Evolutionary conservation across 1,140 invertebrate genomes (phyloP).

Genomic region (Mesaphorura yosii): DNA sequence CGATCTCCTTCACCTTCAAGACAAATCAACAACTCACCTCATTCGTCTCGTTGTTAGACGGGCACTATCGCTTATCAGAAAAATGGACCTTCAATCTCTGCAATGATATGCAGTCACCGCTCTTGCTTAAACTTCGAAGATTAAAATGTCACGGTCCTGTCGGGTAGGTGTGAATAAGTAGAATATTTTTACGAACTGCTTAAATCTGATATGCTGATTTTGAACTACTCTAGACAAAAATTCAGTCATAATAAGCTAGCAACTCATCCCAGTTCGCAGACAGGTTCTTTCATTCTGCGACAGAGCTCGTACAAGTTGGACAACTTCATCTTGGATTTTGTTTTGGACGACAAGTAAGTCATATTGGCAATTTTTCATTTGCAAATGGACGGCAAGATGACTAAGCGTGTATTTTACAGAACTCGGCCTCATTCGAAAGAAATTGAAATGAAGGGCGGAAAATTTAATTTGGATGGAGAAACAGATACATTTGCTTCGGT

Average conservation of each 20-base stretch:
- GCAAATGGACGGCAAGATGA: no score
- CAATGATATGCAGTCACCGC: slow-evolving; percentile 61
- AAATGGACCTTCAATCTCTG: slow-evolving; percentile 87
- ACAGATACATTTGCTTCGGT: slow-evolving; percentile 47
- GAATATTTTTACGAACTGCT: no score
- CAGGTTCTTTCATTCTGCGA: slow-evolving; percentile 65
- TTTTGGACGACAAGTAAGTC: slow-evolving; percentile 51
- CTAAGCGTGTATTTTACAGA: no score
- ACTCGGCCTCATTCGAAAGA: slow-evolving; percentile 14
- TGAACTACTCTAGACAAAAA: slow-evolving; percentile 56
- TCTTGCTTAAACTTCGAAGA: slow-evolving; percentile 53
- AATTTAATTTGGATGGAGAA: slow-evolving; percentile 11
- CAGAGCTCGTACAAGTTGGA: slow-evolving; percentile 67
- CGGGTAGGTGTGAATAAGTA: slow-evolving; percentile 43
- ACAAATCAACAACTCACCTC: slow-evolving; percentile 50
- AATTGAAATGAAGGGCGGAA: slow-evolving; percentile 8
- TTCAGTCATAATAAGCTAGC: slow-evolving; percentile 72
- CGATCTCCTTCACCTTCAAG: slow-evolving; percentile 58
- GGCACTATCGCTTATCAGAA: slow-evolving; percentile 72
- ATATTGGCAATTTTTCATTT: no score
- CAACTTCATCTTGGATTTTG: slow-evolving; percentile 66
- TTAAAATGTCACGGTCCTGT: slow-evolving; percentile 79
- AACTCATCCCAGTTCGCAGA: slow-evolving; percentile 57
- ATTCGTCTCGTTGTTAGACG: slow-evolving; percentile 70
- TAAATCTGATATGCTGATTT: no score